Conservation (phyloP, 1,140 invertebrate species). For the Neodiprion virginianus region DNA sequence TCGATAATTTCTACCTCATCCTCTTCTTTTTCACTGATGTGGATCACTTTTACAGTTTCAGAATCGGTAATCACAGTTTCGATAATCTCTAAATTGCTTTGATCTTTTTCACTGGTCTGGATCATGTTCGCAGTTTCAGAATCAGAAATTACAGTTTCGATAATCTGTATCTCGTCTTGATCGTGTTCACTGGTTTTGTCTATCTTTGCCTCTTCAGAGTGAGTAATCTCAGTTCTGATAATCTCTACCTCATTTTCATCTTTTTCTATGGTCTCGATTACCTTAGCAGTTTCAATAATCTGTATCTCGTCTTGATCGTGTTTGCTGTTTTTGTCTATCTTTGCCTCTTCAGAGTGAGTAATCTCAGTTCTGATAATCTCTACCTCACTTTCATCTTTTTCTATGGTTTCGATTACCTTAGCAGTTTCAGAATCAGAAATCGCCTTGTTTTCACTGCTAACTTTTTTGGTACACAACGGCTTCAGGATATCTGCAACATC, state of each 20-base stretch:
- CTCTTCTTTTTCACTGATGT: background rate
- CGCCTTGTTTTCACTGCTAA: too few species aligned
- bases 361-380: too few species aligned
- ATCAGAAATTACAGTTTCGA: too few species aligned
- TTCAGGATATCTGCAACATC: constrained; percentile 42
- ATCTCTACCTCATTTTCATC: background rate
- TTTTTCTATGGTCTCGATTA: background rate
- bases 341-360: background rate
- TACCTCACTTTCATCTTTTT: background rate
- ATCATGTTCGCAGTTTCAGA: too few species aligned
- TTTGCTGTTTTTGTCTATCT: too few species aligned
- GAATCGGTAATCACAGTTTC: background rate
- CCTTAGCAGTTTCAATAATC: background rate
- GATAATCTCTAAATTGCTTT: background rate
- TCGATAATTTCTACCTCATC: background rate
- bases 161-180: background rate
- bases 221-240: background rate
- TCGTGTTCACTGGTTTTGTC: too few species aligned
- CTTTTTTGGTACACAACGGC: constrained; percentile 26
- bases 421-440: background rate
- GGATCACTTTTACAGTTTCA: background rate
- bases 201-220: background rate
- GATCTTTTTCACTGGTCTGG: too few species aligned
- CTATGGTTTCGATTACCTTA: background rate
- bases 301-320: background rate